Conservation (phyloP, 2,888 invertebrate genomes). For the Apodemia hepburni region DNA sequence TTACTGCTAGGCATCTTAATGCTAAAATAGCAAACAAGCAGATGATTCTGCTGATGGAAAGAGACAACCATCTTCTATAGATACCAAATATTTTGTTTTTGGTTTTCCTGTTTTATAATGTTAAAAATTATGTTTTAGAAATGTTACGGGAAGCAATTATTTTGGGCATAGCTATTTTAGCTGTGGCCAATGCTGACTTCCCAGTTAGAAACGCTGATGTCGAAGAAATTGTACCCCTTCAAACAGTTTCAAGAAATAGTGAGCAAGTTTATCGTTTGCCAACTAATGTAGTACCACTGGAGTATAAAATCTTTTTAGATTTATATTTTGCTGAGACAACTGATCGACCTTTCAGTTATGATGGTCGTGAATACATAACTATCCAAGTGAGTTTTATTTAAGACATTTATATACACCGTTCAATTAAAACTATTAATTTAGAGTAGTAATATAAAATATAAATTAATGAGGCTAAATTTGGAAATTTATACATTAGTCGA, state of each 20-base stretch:
- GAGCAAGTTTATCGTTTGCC: slow-evolving; percentile 56
- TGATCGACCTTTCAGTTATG: slow-evolving; percentile 57
- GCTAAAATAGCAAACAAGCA: too few relatives aligned
- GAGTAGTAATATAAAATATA: too few relatives aligned
- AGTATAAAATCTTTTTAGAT: slow-evolving; percentile 63
- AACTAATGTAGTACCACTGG: slow-evolving; percentile 53
- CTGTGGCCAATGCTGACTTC: slow-evolving; percentile 42
- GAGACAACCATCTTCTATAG: too few relatives aligned
- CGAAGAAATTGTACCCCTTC: slow-evolving; percentile 36
- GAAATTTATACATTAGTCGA: too few relatives aligned
- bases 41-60: too few relatives aligned
- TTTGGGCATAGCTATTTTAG: slow-evolving; percentile 46
- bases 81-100: too few relatives aligned
- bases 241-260: slow-evolving; percentile 36
- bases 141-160: slow-evolving; percentile 43
- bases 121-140: slow-evolving; percentile 37
- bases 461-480: too few relatives aligned
- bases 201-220: slow-evolving; percentile 53
- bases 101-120: too few relatives aligned
- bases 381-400: slow-evolving; percentile 46
- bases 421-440: too few relatives aligned
- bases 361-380: slow-evolving; percentile 52
- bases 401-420: not conserved
- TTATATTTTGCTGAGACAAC: slow-evolving; percentile 56
- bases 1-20: too few relatives aligned